These are phyloP conservation scores for Bergia sp. DNA, from an alignment of 92 coral and sea anemone species.

Conservation along the genomic window DNA sequence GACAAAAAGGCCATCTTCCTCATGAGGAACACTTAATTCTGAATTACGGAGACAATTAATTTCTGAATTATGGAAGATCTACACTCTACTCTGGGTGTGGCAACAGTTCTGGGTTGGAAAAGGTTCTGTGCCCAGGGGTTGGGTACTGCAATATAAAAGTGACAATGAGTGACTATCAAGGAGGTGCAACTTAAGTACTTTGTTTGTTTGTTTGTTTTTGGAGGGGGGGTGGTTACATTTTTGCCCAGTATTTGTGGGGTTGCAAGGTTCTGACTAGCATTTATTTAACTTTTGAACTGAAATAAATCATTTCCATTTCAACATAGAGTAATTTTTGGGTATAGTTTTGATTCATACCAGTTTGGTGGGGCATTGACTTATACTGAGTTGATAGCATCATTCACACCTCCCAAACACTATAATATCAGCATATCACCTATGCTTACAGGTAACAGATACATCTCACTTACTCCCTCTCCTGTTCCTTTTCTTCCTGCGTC, in stretches of 20 bases:
- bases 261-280: not conserved
- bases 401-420: not conserved
- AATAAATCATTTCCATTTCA: not conserved
- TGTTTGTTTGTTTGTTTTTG: too few relatives aligned
- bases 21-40: not conserved
- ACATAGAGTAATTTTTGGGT: not conserved
- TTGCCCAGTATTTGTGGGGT: not conserved
- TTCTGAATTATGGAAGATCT: too few relatives aligned
- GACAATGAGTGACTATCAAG: too few relatives aligned
- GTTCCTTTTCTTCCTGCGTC: constrained; percentile 71
- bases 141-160: too few relatives aligned
- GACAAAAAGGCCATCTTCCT: not conserved
- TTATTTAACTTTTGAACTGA: not conserved
- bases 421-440: not conserved
- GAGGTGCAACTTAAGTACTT: too few relatives aligned
- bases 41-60: too few relatives aligned
- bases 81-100: too few relatives aligned
- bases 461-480: constrained; percentile 77
- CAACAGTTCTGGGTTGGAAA: too few relatives aligned
- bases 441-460: not conserved
- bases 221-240: too few relatives aligned
- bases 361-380: too few relatives aligned
- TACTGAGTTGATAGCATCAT: not conserved
- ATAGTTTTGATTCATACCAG: not conserved
- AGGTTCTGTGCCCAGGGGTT: too few relatives aligned